phyloP scores from a whole-genome alignment of 2,888 invertebrate genomes.

The Tolmerus cingulatus region DNA sequence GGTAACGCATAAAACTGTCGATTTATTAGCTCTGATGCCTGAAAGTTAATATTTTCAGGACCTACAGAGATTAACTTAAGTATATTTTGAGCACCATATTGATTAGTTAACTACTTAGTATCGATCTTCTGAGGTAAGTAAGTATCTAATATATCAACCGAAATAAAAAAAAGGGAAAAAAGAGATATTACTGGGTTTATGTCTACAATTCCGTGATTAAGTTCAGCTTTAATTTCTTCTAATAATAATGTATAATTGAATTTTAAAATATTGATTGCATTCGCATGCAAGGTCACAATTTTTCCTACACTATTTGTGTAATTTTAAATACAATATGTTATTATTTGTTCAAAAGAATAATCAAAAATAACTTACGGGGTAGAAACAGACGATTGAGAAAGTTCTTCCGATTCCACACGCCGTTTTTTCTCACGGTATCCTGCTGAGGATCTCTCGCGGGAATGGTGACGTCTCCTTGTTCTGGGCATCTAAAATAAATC shows the following conservation, averaged over 20 bases:
- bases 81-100: too few species aligned
- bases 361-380: conserved; percentile 18
- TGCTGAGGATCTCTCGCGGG: conserved; percentile 62
- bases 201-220: not conserved
- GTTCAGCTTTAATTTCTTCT: not conserved
- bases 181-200: not conserved
- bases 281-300: not conserved
- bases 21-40: too few species aligned
- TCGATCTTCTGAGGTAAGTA: not conserved
- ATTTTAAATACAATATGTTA: not conserved
- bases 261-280: not conserved
- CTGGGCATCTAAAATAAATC: conserved; percentile 76
- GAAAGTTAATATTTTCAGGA: too few species aligned
- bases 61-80: too few species aligned
- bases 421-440: conserved; percentile 70
- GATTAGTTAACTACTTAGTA: not conserved
- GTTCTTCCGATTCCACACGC: conserved; percentile 72
- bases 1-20: too few species aligned
- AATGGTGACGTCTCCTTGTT: conserved; percentile 81
- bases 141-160: not conserved
- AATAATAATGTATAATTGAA: not conserved
- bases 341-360: not conserved
- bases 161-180: not conserved
- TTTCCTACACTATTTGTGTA: not conserved
- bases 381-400: conserved; percentile 29